Conservation (phyloP, 2,888 invertebrate species). For the Psococerastis gibbosa region DNA sequence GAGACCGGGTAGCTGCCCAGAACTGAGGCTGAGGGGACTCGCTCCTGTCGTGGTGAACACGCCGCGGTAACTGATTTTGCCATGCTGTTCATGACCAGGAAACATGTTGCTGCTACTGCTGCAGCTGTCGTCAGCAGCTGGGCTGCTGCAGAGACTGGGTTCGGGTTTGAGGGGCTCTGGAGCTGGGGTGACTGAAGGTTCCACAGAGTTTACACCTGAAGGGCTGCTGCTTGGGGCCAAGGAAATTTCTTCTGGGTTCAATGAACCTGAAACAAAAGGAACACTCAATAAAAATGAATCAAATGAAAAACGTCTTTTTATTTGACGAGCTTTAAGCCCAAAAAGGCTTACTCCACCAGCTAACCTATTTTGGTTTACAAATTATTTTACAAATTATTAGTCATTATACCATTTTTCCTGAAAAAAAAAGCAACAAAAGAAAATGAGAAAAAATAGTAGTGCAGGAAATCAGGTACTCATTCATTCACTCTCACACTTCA, state of each 20-base stretch:
- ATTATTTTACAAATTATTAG: too few species aligned
- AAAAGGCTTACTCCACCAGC: too few species aligned
- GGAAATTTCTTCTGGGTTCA: constrained; percentile 61
- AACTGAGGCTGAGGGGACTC: constrained; percentile 28
- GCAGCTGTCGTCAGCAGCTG: constrained; percentile 28
- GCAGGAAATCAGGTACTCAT: too few species aligned
- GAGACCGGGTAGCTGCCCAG: constrained; percentile 27
- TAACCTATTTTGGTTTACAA: too few species aligned
- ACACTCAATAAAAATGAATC: not conserved
- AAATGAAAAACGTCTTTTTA: too few species aligned
- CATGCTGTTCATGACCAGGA: constrained; percentile 18
- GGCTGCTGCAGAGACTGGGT: constrained; percentile 35
- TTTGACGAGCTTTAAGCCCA: too few species aligned
- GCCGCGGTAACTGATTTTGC: constrained; percentile 37
- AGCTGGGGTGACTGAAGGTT: constrained; percentile 21
- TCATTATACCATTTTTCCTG: too few species aligned
- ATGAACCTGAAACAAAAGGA: constrained; percentile 37
- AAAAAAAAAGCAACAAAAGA: too few species aligned
- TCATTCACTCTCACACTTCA: too few species aligned
- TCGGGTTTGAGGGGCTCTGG: constrained; percentile 36
- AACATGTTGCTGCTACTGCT: constrained; percentile 9
- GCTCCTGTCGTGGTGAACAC: constrained; percentile 48
- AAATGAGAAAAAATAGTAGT: too few species aligned
- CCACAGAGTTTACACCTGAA: constrained; percentile 19
- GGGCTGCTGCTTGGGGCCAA: constrained; percentile 29